phyloP scores from a whole-genome alignment of 2,113 vertebrate species.

The Centrocercus urophasianus region DNA sequence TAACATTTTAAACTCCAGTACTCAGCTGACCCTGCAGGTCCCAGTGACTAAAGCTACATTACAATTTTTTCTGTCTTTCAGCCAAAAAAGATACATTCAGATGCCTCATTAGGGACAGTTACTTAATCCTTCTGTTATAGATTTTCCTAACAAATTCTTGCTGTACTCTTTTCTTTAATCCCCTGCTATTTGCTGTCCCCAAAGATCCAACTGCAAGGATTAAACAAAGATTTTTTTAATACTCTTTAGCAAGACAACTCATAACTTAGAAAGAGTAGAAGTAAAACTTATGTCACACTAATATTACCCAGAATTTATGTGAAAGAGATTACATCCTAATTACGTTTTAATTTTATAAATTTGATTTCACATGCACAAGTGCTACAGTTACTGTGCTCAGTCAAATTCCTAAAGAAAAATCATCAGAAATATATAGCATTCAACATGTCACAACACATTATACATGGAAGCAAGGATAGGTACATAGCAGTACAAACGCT shows the following conservation, averaged over 20 bases:
- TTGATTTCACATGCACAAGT: neutral
- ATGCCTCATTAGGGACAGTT: neutral
- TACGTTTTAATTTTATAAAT: constrained; percentile 1
- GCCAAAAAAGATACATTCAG: neutral
- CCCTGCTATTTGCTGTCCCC: constrained; percentile 47
- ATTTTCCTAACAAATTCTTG: constrained; percentile 27
- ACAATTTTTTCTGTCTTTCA: neutral
- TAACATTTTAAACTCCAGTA: neutral
- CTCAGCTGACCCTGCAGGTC: neutral
- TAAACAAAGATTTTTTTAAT: constrained; percentile 34
- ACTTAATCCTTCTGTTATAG: constrained; percentile 29
- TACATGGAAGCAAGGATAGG: neutral
- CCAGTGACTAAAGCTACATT: constrained; percentile 2
- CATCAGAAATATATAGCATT: neutral
- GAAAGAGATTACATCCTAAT: constrained; percentile 25
- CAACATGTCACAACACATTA: neutral
- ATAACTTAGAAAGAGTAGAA: constrained; percentile 27
- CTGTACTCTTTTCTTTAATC: constrained; percentile 12
- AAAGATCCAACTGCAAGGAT: constrained; percentile 30
- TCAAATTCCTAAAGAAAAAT: neutral
- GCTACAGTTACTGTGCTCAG: neutral
- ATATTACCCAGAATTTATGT: constrained; percentile 33
- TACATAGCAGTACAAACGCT: neutral
- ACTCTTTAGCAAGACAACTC: constrained; percentile 1
- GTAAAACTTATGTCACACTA: constrained; percentile 47